A percentile compares a stretch with the other conserved stretches of the same genome.
Conservation (phyloP, 2,888 invertebrate genomes). For the Eristalis tenax region DNA sequence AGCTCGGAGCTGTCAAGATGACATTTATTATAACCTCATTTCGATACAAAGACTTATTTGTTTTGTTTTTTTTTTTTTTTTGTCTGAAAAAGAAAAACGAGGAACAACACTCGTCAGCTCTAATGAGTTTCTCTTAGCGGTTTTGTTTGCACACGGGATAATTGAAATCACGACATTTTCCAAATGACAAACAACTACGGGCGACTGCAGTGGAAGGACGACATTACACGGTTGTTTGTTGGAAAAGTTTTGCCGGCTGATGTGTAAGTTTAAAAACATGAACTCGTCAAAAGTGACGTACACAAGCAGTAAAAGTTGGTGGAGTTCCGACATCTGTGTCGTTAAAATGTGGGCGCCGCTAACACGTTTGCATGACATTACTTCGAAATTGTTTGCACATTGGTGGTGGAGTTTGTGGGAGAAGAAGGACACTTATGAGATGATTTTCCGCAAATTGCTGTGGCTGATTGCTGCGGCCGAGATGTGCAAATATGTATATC, state of each 20-base stretch:
- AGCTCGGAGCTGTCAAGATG: neutral
- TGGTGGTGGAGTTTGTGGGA: neutral
- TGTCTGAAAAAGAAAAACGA: too few relatives aligned
- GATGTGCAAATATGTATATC: neutral
- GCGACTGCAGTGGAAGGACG: neutral
- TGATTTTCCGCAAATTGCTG: neutral
- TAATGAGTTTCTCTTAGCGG: neutral
- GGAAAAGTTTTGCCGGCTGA: neutral
- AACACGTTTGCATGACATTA: neutral
- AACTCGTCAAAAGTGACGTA: neutral
- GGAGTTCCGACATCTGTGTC: neutral
- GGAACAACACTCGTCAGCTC: neutral
- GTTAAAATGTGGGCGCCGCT: neutral
- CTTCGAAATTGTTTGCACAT: neutral
- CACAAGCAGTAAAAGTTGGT: neutral
- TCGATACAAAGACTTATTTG: neutral
- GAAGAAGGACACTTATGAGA: neutral
- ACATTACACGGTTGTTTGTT: neutral
- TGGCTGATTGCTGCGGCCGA: neutral
- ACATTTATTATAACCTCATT: neutral
- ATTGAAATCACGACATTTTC: neutral
- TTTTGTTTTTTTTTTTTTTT: neutral
- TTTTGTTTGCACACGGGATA: neutral
- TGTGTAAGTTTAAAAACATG: neutral
- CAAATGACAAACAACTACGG: neutral